Evolutionary conservation across 2,888 invertebrate species (phyloP), one percentile per base, ranked within the genome.

Genomic region (Agriopis marginaria): DNA sequence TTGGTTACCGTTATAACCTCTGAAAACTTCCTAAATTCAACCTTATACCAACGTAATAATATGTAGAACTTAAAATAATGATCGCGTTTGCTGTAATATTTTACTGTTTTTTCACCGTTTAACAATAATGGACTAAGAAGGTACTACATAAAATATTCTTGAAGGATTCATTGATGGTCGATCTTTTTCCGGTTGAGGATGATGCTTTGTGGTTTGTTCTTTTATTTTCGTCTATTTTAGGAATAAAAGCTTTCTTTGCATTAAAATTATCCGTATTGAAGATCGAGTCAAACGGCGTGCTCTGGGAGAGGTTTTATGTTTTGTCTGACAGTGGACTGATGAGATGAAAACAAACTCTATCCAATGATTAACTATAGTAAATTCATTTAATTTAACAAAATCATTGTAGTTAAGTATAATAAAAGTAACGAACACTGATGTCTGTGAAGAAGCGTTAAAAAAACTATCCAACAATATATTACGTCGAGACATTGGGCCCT

Each of bases 1-100:
- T 44, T 44, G 17, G 14, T 17, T 14, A 44, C 56, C 17, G 17
- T 56, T 44, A 56, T 17, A 17, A 17, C 11, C 11, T 17, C 6
- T 3, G 11, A 17, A 42, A 44, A 14, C 11, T 44, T 14, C 39
- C 39, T 8, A 40, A 55, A 42, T 55, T 14, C 55, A 42, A 11
- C 32, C 53, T 53, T 53, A 32, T 51, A 23, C 9, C 17, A 9
- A 14, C 10, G 51, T 0, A 14, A 23, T 51, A 51, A 51, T 23
- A 23, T 23, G 17, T 50, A 32, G 8, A 32, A 32, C 11, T 32
- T 11, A 54, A 39, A 1, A 9, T 54, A 39, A 68, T 55, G 63
- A 68, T 71, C 59, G 12, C 54, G 60, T 50, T 68, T 68, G 69
- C 70, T 73, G 66, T 70, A 67, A 70, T 70, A 6, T 49, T 70